Percentiles rank a stretch among this genome's conserved stretches.
Evolutionary conservation across 2,888 invertebrate genomes (phyloP).

Genomic region (Hirudinaria manillensis): DNA sequence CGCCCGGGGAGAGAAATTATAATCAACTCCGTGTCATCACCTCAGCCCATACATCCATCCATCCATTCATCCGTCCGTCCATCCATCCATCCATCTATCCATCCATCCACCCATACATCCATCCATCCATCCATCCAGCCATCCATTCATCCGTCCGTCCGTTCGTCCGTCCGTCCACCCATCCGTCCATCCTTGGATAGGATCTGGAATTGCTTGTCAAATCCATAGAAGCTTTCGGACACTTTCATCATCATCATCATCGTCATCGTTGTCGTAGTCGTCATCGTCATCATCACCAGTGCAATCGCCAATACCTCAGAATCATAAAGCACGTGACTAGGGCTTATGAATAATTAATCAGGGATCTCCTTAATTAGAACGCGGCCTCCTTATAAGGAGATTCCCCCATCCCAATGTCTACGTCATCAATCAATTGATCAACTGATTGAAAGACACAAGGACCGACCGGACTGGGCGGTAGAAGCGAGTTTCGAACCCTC

Average conservation of each 20-base stretch:
- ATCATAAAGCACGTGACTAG: too few relatives aligned
- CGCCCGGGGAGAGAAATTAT: too few relatives aligned
- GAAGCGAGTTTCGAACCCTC: too few relatives aligned
- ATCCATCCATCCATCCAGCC: conserved; percentile 7
- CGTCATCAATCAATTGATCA: too few relatives aligned
- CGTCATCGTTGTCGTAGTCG: conserved; percentile 13
- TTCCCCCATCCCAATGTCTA: too few relatives aligned
- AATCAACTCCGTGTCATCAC: not conserved
- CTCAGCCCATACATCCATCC: conserved; percentile 1
- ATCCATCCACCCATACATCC: conserved; percentile 8
- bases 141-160: not conserved
- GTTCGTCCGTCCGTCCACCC: conserved; percentile 2
- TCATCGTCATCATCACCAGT: conserved; percentile 16
- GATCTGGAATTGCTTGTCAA: not conserved
- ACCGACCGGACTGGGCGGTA: too few relatives aligned
- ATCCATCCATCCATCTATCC: conserved; percentile 5
- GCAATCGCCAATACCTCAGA: not conserved
- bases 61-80: conserved; percentile 11
- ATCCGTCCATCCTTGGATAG: not conserved
- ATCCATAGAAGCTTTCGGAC: not conserved
- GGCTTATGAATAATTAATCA: too few relatives aligned
- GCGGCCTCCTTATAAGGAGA: too few relatives aligned
- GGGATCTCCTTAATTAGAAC: too few relatives aligned
- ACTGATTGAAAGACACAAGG: too few relatives aligned
- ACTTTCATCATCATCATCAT: not conserved